These are phyloP conservation scores for Eulemur macaco DNA, from an alignment of 2,113 vertebrate species.

Conservation along the genomic window DNA sequence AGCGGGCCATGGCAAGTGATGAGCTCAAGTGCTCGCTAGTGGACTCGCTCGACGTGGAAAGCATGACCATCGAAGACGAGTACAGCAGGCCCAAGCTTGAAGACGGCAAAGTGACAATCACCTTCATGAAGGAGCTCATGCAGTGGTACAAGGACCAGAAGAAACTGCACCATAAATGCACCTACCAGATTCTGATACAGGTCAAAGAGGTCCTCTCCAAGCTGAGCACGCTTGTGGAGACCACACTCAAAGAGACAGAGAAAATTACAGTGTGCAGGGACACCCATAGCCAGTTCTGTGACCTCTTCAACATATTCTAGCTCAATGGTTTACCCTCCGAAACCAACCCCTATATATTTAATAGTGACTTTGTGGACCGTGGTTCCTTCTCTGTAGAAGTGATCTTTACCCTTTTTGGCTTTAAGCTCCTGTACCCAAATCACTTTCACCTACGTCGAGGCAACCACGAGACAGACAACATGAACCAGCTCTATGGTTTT, in stretches of 20 bases:
- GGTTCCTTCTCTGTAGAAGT: constrained; percentile 96
- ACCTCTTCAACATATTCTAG: too few relatives aligned
- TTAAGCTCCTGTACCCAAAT: constrained; percentile 94
- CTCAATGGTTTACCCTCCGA: too few relatives aligned
- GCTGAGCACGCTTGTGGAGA: constrained; percentile 93
- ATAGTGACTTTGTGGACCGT: constrained; percentile 95
- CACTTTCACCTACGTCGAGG: constrained; percentile 94
- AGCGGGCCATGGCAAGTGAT: constrained; percentile 93
- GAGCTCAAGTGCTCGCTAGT: constrained; percentile 93
- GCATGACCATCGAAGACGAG: constrained; percentile 96
- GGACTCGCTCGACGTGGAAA: constrained; percentile 95
- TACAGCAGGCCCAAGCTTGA: constrained; percentile 94
- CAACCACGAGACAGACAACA: constrained; percentile 97
- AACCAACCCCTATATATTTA: constrained; percentile 85
- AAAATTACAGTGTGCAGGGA: too few relatives aligned
- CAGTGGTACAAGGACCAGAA: constrained; percentile 96
- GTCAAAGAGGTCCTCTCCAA: constrained; percentile 94
- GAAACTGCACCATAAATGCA: constrained; percentile 95
- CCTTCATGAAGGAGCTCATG: constrained; percentile 96
- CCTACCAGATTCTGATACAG: constrained; percentile 95
- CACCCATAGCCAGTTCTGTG: too few relatives aligned
- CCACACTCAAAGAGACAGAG: constrained; percentile 87
- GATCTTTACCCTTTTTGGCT: constrained; percentile 95
- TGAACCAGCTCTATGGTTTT: constrained; percentile 99
- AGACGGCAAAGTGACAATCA: constrained; percentile 89